Evolutionary conservation across 2,888 invertebrate species (phyloP).

Genomic region (Apodemia mormo): DNA sequence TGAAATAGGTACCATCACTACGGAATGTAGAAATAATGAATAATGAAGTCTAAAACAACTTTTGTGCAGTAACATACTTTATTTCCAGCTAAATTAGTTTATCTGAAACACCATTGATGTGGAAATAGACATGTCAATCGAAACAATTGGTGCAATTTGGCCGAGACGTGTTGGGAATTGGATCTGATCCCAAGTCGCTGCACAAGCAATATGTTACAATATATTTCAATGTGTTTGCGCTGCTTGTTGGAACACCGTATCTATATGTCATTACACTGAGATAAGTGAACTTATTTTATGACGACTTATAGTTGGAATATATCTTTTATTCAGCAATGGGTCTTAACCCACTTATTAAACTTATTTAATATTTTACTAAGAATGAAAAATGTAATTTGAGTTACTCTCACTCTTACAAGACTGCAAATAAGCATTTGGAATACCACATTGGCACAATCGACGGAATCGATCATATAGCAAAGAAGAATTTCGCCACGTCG

Average conservation of each 20-base stretch:
- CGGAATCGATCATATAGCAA: too few species aligned
- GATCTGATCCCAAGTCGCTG: conserved; percentile 32
- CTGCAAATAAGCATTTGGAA: too few species aligned
- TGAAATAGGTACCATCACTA: too few species aligned
- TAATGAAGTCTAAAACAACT: neutral
- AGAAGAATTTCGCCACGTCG: too few species aligned
- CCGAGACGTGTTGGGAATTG: conserved; percentile 35
- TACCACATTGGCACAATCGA: too few species aligned
- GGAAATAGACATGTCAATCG: conserved; percentile 33
- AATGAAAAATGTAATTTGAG: too few species aligned
- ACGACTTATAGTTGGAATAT: too few species aligned
- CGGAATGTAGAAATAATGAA: neutral
- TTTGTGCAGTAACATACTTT: neutral
- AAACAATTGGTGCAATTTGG: conserved; percentile 41
- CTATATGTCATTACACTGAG: neutral
- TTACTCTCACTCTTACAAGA: too few species aligned
- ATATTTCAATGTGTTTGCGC: conserved; percentile 16
- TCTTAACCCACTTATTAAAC: too few species aligned
- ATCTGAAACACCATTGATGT: conserved; percentile 21
- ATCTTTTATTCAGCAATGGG: too few species aligned
- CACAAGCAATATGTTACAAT: conserved; percentile 30
- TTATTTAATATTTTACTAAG: too few species aligned
- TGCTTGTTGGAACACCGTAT: conserved; percentile 17
- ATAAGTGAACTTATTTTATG: neutral
- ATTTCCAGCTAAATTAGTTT: conserved; percentile 9